phyloP scores from a whole-genome alignment of 2,888 invertebrate species.

The Himalopsyche tibetana region DNA sequence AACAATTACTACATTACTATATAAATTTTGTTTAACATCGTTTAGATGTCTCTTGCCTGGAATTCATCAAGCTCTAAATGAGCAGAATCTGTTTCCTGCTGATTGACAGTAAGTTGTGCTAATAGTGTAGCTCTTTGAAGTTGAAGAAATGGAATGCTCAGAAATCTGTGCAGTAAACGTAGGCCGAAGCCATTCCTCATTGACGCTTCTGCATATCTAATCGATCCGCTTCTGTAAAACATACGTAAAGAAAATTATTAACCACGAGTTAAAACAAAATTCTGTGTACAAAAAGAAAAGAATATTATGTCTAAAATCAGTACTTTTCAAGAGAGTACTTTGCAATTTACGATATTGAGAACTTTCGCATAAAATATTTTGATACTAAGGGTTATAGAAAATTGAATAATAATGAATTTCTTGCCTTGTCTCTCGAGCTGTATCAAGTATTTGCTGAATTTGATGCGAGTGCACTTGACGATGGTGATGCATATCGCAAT shows the following conservation, averaged over 20 bases:
- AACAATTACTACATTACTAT: not conserved
- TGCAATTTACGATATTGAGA: no score
- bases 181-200: slow-evolving; percentile 98
- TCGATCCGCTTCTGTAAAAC: slow-evolving; percentile 77
- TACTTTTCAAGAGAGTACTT: no score
- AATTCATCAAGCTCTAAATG: slow-evolving; percentile 86
- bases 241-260: slow-evolving; percentile 60
- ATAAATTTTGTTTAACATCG: not conserved
- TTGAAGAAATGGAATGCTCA: slow-evolving; percentile 94
- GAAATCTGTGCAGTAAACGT: slow-evolving; percentile 93
- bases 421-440: slow-evolving; percentile 72
- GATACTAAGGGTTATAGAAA: not conserved
- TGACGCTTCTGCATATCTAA: slow-evolving; percentile 93
- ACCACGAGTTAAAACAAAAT: no score
- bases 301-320: no score
- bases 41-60: slow-evolving; percentile 74
- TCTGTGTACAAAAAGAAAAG: no score
- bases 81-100: slow-evolving; percentile 86
- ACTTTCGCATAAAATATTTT: no score
- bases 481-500: slow-evolving; percentile 98
- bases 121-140: slow-evolving; percentile 90
- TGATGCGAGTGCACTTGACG: slow-evolving; percentile 83
- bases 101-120: slow-evolving; percentile 90
- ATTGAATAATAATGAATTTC: slow-evolving; percentile 64
- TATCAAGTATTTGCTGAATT: slow-evolving; percentile 73